Base-by-base conservation (phyloP, 2,888 invertebrate species). In the Chrysopilus asiliformis region DNA sequence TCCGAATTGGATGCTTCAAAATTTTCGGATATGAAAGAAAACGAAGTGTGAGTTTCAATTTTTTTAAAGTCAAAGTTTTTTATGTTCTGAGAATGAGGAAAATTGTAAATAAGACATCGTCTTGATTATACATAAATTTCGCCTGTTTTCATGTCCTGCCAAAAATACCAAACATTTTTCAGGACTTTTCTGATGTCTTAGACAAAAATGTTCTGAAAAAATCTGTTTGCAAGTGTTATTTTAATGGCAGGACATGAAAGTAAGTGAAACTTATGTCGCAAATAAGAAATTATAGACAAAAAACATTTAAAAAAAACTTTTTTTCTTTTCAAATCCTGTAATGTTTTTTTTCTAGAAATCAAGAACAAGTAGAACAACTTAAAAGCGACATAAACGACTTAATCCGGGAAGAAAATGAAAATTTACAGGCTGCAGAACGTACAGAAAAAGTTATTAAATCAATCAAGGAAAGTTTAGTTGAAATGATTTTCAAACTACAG, bases 21-120 rank as follows among this genome's bases (percentile, higher is more conserved):
- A 56, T 86, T 79, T 55, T 76, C 80, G 0, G 82, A 84, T 46
- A 79, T 78, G 9, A 80, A 80, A 56, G 82, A 83, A 49, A 76
- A 76, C 41, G 83, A 85, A 64, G 76, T 79, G 85, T 85, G 60
- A 66, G 72, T 61, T 32, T 3, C 7, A 22, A 22, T 22, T 22
- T 22, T 22, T 22, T n/a, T n/a, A n/a, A n/a, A n/a, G n/a, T n/a
- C n/a, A n/a, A n/a, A n/a, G n/a, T n/a, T n/a, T n/a, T n/a, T n/a
- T n/a, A n/a, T n/a, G n/a, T n/a, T n/a, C n/a, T n/a, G n/a, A n/a
- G n/a, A n/a, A n/a, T n/a, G n/a, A n/a, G n/a, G n/a, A n/a, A n/a
- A n/a, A n/a, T n/a, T n/a, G n/a, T n/a, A n/a, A n/a, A n/a, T n/a
- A n/a, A n/a, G n/a, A n/a, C n/a, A n/a, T n/a, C n/a, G n/a, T n/a